A percentile compares a stretch with the other conserved stretches of the same genome.
Conservation (phyloP, 1,140 invertebrate species). For the Nasonia giraulti region DNA sequence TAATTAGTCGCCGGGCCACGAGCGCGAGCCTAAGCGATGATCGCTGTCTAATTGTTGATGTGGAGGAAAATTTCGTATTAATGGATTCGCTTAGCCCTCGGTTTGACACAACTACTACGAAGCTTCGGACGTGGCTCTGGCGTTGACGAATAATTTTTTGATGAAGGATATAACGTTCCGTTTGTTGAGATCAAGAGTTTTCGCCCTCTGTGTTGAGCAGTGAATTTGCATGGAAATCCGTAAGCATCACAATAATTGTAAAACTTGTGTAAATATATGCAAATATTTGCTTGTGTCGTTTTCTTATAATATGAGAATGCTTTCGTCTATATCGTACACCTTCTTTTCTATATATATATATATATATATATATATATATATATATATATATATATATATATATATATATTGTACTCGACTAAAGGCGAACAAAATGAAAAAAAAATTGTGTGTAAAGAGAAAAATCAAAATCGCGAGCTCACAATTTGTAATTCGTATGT, state of each 20-base stretch:
- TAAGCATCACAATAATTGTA: conserved; percentile 22
- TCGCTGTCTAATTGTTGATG: not conserved
- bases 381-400: no score
- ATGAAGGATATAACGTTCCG: no score
- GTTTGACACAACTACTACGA: not conserved
- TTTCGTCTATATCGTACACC: not conserved
- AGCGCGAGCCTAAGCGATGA: not conserved
- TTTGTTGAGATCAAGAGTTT: not conserved
- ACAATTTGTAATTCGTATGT: conserved; percentile 8
- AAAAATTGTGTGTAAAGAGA: conserved; percentile 31
- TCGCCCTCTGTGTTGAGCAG: not conserved
- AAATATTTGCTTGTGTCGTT: conserved; percentile 1
- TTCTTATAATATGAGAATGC: not conserved
- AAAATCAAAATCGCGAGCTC: conserved; percentile 42
- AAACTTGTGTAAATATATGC: conserved; percentile 47
- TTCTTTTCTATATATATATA: not conserved
- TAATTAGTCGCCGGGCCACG: conserved; percentile 4
- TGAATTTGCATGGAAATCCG: conserved; percentile 7
- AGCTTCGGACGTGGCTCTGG: no score
- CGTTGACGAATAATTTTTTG: no score
- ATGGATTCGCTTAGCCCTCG: not conserved
- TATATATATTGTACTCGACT: not conserved
- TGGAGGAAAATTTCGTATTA: not conserved
- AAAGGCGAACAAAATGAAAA: not conserved
- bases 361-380: no score